Percentiles rank a stretch among this genome's conserved stretches.
These are phyloP conservation scores for Scatophagus argus DNA, from an alignment of 2,113 vertebrate genomes.

Conservation along the genomic window DNA sequence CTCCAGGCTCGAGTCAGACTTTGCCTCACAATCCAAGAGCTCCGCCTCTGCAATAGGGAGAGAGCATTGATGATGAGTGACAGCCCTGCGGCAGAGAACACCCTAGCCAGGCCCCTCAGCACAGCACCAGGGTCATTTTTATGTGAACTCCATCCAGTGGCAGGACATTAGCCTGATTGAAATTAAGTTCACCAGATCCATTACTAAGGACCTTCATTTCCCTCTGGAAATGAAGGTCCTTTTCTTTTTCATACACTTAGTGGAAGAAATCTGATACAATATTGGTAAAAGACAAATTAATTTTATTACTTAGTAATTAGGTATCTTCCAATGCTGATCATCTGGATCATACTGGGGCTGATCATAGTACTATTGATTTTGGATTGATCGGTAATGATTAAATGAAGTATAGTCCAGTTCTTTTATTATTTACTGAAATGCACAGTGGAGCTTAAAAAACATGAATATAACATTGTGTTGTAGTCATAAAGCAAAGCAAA, in stretches of 20 bases:
- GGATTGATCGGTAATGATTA: too few species aligned
- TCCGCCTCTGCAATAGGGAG: conserved; percentile 88
- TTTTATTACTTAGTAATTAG: background rate
- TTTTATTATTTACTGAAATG: too few species aligned
- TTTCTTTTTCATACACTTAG: conserved; percentile 1
- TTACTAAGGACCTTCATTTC: conserved; percentile 33
- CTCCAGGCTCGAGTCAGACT: conserved; percentile 98
- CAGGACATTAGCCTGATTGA: conserved; percentile 63
- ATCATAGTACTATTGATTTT: too few species aligned
- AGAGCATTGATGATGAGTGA: conserved; percentile 71
- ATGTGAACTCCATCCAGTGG: conserved; percentile 37
- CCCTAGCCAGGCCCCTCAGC: conserved; percentile 40
- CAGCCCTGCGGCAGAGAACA: conserved; percentile 58
- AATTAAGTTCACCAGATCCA: conserved; percentile 44
- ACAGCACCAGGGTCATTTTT: conserved; percentile 52
- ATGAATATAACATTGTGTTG: background rate
- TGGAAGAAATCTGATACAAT: background rate
- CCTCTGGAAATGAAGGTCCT: too few species aligned
- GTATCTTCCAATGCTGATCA: background rate
- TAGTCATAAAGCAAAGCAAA: background rate
- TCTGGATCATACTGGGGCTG: background rate
- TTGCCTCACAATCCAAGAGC: conserved; percentile 94
- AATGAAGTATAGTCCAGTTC: background rate
- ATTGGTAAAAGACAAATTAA: background rate
- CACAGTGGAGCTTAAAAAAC: background rate